Conservation (phyloP, 2,797 vertebrate genomes). For the Phaenicophaeus curvirostris region DNA sequence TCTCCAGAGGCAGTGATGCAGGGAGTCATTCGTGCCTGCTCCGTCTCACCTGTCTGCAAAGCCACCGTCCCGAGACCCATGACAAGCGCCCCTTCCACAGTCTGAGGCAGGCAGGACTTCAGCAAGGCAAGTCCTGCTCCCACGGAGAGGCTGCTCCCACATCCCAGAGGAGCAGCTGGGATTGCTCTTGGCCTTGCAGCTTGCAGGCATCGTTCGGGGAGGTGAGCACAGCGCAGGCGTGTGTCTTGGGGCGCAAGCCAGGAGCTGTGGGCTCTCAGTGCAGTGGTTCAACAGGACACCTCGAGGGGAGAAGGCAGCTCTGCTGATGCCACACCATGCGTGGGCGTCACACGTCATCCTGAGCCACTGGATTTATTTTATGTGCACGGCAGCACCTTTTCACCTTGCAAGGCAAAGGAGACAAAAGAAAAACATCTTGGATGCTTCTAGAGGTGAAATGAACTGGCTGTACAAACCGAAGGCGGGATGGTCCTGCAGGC, state of each 20-base stretch:
- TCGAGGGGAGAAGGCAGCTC: background rate
- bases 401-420: background rate
- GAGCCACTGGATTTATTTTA: background rate
- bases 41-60: background rate
- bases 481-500: background rate
- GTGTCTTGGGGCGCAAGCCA: background rate
- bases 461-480: background rate
- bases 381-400: background rate
- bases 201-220: background rate
- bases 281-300: background rate
- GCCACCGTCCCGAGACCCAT: no score
- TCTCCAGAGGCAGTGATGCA: rapidly evolving
- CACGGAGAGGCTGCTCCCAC: background rate
- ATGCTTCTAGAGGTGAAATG: background rate
- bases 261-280: background rate
- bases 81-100: background rate
- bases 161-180: rapidly evolving
- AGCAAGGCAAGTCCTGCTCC: background rate
- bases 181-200: background rate
- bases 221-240: rapidly evolving
- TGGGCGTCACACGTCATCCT: background rate
- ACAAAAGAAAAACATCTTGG: background rate
- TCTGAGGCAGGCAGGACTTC: background rate
- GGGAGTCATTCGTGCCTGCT: background rate
- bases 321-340: rapidly evolving